These are phyloP conservation scores for Chaetodon trifascialis DNA, from an alignment of 2,113 vertebrate genomes.

Conservation along the genomic window DNA sequence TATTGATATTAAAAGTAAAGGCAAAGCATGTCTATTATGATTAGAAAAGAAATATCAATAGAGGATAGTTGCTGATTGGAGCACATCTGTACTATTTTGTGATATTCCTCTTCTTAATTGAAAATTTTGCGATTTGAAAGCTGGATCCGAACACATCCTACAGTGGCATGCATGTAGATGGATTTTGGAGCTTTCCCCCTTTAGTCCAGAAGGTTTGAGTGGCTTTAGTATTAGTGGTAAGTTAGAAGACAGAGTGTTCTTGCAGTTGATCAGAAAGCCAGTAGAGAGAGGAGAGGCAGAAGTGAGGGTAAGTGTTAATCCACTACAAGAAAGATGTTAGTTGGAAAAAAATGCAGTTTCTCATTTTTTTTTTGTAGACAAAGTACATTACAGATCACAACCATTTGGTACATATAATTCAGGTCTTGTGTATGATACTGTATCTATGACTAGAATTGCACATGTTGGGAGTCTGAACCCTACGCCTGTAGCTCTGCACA, in stretches of 20 bases:
- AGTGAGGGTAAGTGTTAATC: slow-evolving; percentile 82
- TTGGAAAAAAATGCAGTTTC: slow-evolving; percentile 87
- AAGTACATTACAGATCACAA: slow-evolving; percentile 84
- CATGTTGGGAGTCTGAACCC: slow-evolving; percentile 59
- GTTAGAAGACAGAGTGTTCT: slow-evolving; percentile 83
- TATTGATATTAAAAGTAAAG: slow-evolving; percentile 83
- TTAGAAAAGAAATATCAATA: slow-evolving; percentile 80
- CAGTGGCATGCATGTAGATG: slow-evolving; percentile 87
- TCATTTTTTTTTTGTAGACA: slow-evolving; percentile 82
- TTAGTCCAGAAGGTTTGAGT: slow-evolving; percentile 82
- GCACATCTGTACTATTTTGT: slow-evolving; percentile 62
- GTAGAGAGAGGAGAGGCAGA: slow-evolving; percentile 78
- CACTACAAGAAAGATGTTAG: slow-evolving; percentile 86
- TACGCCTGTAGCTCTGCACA: slow-evolving; percentile 56
- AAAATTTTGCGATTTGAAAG: slow-evolving; percentile 71
- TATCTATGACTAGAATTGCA: slow-evolving; percentile 56
- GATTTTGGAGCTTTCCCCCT: slow-evolving; percentile 80
- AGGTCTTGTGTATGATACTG: slow-evolving; percentile 59
- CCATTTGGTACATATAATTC: slow-evolving; percentile 70
- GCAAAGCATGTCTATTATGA: slow-evolving; percentile 81
- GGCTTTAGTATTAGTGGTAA: slow-evolving; percentile 82
- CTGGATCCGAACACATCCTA: slow-evolving; percentile 85
- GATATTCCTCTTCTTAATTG: slow-evolving; percentile 77
- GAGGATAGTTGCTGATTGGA: slow-evolving; percentile 74
- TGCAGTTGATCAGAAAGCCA: slow-evolving; percentile 84